These are phyloP conservation scores for Trachymyrmex cornetzi DNA, from an alignment of 1,140 invertebrate genomes.

Conservation along the genomic window DNA sequence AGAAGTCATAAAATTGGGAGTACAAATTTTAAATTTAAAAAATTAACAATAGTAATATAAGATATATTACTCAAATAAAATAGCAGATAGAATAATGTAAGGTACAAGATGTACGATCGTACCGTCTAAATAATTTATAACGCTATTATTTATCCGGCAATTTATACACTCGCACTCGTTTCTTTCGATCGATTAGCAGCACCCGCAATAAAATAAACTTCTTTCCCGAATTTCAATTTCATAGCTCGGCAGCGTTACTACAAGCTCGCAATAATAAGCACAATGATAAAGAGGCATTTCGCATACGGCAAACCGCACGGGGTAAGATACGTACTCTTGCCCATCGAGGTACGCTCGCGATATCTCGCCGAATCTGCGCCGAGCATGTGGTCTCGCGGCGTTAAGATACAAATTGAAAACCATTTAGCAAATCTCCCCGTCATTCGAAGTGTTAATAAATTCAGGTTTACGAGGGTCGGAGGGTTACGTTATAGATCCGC, in stretches of 20 bases:
- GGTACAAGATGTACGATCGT: neutral
- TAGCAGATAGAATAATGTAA: neutral
- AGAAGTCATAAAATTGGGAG: neutral
- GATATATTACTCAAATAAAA: neutral
- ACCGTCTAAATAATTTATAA: neutral
- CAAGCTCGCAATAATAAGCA: constrained; percentile 26
- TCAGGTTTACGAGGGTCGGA: constrained; percentile 85
- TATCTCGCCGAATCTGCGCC: constrained; percentile 70
- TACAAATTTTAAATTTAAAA: too few relatives aligned
- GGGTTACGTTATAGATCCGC: constrained; percentile 74
- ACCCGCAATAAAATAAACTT: constrained; percentile 57
- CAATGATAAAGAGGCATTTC: constrained; percentile 66
- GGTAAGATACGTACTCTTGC: constrained; percentile 56
- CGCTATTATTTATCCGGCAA: neutral
- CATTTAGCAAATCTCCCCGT: constrained; percentile 85
- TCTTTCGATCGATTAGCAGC: constrained; percentile 45
- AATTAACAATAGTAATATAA: neutral
- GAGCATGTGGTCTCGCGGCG: constrained; percentile 79
- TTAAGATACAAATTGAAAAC: constrained; percentile 87
- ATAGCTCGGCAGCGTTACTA: neutral
- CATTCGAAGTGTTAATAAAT: constrained; percentile 87
- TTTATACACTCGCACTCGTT: neutral
- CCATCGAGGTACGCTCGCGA: constrained; percentile 30
- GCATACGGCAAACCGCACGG: neutral
- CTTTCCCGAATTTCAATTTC: constrained; percentile 65